Evolutionary conservation across 2,113 vertebrate genomes (phyloP).

Genomic region (Sakesphorus luctuosus): DNA sequence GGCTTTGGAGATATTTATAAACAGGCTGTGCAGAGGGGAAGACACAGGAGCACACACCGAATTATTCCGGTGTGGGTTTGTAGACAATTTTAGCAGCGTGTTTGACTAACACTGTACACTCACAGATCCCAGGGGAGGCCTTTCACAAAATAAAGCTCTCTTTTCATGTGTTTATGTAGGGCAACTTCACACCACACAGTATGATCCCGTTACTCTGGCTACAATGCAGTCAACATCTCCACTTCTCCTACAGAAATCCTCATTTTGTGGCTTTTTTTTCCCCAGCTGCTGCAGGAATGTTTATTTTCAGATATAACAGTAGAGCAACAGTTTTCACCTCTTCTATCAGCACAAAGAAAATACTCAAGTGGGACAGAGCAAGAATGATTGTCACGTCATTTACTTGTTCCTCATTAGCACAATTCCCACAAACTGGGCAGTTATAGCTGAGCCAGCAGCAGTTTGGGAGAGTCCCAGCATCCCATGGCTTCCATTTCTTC

Average conservation of each 20-base stretch:
- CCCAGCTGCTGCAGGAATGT: not conserved
- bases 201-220: not conserved
- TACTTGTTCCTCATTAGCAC: not conserved
- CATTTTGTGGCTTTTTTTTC: not conserved
- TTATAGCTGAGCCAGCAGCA: not conserved
- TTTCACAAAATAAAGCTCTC: not conserved
- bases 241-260: not conserved
- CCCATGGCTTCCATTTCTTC: not conserved
- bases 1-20: not conserved
- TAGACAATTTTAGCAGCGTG: not conserved
- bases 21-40: not conserved
- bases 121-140: not conserved
- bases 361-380: too few species aligned
- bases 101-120: not conserved
- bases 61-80: not conserved
- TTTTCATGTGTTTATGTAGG: not conserved
- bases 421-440: rapidly evolving
- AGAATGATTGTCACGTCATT: not conserved
- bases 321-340: not conserved
- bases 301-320: not conserved
- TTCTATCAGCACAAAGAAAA: not conserved
- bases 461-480: not conserved
- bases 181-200: not conserved
- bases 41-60: not conserved
- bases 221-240: not conserved